A percentile compares a stretch with the other conserved stretches of the same genome.
These are phyloP conservation scores for Ectemnius cavifrons DNA, from an alignment of 2,888 invertebrate genomes.

Conservation along the genomic window DNA sequence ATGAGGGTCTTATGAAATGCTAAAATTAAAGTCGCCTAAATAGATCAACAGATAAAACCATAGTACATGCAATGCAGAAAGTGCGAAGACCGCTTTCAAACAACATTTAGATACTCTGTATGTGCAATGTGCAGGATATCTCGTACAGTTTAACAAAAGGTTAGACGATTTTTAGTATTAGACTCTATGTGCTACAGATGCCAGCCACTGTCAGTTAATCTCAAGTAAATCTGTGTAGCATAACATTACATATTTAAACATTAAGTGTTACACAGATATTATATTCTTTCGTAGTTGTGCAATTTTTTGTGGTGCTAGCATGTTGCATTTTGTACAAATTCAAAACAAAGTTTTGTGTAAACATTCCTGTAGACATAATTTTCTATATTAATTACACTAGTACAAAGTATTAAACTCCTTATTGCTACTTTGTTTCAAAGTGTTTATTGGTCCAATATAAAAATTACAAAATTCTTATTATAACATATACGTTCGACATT, in stretches of 20 bases:
- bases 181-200: not conserved
- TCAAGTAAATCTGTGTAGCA: too few relatives aligned
- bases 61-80: conserved; percentile 14
- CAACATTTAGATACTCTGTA: conserved; percentile 31
- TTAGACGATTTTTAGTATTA: conserved; percentile 38
- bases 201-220: not conserved
- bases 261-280: too few relatives aligned
- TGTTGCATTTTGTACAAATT: too few relatives aligned
- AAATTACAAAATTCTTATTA: too few relatives aligned
- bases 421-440: too few relatives aligned
- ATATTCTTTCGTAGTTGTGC: not conserved
- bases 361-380: not conserved
- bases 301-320: not conserved
- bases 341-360: not conserved
- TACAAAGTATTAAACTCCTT: too few relatives aligned
- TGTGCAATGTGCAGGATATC: conserved; percentile 40
- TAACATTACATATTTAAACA: too few relatives aligned
- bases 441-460: not conserved
- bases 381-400: too few relatives aligned
- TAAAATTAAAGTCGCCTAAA: conserved; percentile 32
- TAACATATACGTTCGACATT: too few relatives aligned
- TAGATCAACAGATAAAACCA: conserved; percentile 28
- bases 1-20: conserved; percentile 41
- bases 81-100: conserved; percentile 24
- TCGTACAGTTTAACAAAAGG: conserved; percentile 41